These are phyloP conservation scores for Dasypogon diadema DNA, from an alignment of 2,888 invertebrate species.

Conservation along the genomic window DNA sequence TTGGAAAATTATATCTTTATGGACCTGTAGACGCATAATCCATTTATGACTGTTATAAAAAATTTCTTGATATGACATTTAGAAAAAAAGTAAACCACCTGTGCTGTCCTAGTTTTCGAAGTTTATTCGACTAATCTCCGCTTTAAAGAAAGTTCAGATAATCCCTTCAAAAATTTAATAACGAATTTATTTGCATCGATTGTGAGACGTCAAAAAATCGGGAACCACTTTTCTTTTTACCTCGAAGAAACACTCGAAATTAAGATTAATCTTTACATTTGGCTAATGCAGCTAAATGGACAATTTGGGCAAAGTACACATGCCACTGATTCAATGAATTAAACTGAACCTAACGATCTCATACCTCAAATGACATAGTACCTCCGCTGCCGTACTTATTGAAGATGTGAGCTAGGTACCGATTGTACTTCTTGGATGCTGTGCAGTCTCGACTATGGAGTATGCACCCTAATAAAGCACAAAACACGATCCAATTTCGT, in stretches of 20 bases:
- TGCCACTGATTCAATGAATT: slow-evolving; percentile 23
- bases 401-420: slow-evolving; percentile 66
- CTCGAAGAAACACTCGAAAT: neutral
- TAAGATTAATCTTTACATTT: slow-evolving; percentile 23
- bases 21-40: no score
- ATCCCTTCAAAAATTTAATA: no score
- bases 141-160: no score
- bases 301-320: slow-evolving; percentile 13
- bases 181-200: no score
- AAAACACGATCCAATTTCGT: neutral
- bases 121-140: no score
- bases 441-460: neutral
- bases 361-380: slow-evolving; percentile 67
- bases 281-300: neutral
- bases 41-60: no score
- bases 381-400: slow-evolving; percentile 67
- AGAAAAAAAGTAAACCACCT: no score
- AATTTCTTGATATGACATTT: no score
- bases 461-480: neutral
- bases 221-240: no score
- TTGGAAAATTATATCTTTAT: neutral
- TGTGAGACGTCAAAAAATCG: no score
- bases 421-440: slow-evolving; percentile 64
- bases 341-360: slow-evolving; percentile 41
- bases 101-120: no score